Base-by-base conservation (phyloP, 2,113 vertebrate genomes). In the Rynchops niger region DNA sequence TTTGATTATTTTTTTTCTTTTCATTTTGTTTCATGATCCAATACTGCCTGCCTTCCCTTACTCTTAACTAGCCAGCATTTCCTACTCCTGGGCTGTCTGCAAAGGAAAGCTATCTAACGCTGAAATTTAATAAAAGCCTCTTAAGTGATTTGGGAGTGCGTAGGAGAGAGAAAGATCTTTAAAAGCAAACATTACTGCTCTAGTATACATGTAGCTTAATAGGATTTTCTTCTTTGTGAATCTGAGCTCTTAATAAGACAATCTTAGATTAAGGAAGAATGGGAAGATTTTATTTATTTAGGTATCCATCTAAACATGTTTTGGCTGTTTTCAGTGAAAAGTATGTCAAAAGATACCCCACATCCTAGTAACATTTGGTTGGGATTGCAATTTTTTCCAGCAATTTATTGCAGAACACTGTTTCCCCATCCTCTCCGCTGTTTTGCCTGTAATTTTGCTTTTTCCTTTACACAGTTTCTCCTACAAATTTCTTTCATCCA, bases 81-180 rank as follows among this genome's bases (percentile, higher is more conserved):
- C 95, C 90, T 97, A 84, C 90, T 96, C 61, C 67, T 92, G 82
- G 59, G 91, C 82, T 93, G 78, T 58, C 94, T 97, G 91, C 3
- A 4, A 96, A 96, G 59, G 87, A 97, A 96, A 96, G 93, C 91
- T 87, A 92, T 92, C 94, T 94, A 97, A 94, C 94, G 97, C 91
- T 88, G 84, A 95, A 97, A 96, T 97, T 97, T 96, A 97, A 96
- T 98, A 97, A 97, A 97, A 95, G 78, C 70, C 93, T 96, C 93
- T 96, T 95, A 96, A 96, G 94, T 97, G 86, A 95, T 97, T 97
- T 97, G 86, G 94, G 96, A 97, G 83, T 69, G 78, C 7, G 18
- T 96, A 97, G 93, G 96, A 77, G 81, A 96, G 80, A 52, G 63
- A 93, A 86, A 94, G 2, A 84, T 95, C 95, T 97, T 93, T 95